Base-by-base conservation (phyloP, 2,113 vertebrate species). In the Probosciger aterrimus region DNA sequence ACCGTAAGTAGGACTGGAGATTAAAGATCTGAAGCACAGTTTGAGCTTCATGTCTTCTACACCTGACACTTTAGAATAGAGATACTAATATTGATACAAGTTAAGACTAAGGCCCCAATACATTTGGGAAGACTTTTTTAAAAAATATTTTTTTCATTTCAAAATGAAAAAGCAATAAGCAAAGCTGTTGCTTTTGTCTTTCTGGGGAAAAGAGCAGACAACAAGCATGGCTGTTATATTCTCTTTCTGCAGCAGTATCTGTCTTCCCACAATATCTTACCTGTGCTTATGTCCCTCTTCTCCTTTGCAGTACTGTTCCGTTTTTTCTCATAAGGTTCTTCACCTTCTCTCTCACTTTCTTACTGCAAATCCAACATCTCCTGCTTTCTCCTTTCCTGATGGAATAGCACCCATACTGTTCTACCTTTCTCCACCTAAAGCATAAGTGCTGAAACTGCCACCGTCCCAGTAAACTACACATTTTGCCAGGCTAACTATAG, bases 321-420 rank as follows among this genome's bases (percentile, higher is more conserved):
- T 15, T 37, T 83, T 69, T 77, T 52, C 49, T 84, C 13, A 10
- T 17, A 53, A 47, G 16, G 22, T 89, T 78, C 5, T 57, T 87
- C 18, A 22, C 19, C 3, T 71, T 67, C 15, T 75, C 53, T 64
- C 8, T 74, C 28, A 25, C 18, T 82, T 82, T 59, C 37, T 44
- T 37, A 28, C 0, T 2, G 15, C 14, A 87, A 82, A 75, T 63
- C 35, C 37, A 30, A 39, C 22, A 33, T 60, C 4, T 5, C 3
- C 22, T 55, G 37, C 35, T 86, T 86, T 79, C 0, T 3, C 6
- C 33, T 77, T 73, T 77, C 20, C 9, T 33, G 23, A 25, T 12
- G 11, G 43, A 57, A 14, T 6, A 67, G 5, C 28, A 70, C 19
- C 13, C 17, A 7, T 30, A 47, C 18, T 0, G 0, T 86, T 93